These are phyloP conservation scores for Lindbergichthys nudifrons DNA, from an alignment of 2,797 vertebrate species.

Conservation along the genomic window DNA sequence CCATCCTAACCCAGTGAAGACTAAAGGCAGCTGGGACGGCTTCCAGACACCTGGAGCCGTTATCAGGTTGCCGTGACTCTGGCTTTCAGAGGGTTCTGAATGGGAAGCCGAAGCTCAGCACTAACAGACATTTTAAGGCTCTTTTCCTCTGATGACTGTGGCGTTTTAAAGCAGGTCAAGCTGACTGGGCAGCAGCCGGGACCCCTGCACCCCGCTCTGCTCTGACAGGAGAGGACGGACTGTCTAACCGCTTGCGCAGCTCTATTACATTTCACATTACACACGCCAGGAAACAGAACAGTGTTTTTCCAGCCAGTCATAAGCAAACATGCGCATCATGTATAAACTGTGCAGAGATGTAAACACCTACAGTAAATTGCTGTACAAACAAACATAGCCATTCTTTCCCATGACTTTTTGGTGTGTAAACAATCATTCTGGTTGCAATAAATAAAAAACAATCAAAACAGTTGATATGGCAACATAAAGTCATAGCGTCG, in stretches of 20 bases:
- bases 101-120: conserved; percentile 75
- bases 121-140: conserved; percentile 73
- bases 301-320: conserved; percentile 33
- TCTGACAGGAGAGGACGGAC: conserved; percentile 46
- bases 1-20: conserved; percentile 54
- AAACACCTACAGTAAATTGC: conserved; percentile 20
- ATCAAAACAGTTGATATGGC: not conserved
- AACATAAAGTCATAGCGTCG: not conserved
- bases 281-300: conserved; percentile 40
- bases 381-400: conserved; percentile 8
- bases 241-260: conserved; percentile 26
- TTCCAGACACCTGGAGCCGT: conserved; percentile 74
- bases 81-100: conserved; percentile 71
- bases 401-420: not conserved
- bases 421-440: not conserved
- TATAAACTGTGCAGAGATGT: conserved; percentile 18
- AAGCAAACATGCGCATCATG: conserved; percentile 25
- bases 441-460: not conserved
- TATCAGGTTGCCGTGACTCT: conserved; percentile 71
- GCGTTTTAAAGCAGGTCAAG: conserved; percentile 77
- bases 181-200: conserved; percentile 68
- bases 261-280: conserved; percentile 27
- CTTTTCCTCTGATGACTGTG: conserved; percentile 69
- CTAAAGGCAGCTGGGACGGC: conserved; percentile 69
- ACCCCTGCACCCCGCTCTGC: conserved; percentile 30